Evolutionary conservation across 2,888 invertebrate species (phyloP).

Genomic region (Ophioninae sp.): DNA sequence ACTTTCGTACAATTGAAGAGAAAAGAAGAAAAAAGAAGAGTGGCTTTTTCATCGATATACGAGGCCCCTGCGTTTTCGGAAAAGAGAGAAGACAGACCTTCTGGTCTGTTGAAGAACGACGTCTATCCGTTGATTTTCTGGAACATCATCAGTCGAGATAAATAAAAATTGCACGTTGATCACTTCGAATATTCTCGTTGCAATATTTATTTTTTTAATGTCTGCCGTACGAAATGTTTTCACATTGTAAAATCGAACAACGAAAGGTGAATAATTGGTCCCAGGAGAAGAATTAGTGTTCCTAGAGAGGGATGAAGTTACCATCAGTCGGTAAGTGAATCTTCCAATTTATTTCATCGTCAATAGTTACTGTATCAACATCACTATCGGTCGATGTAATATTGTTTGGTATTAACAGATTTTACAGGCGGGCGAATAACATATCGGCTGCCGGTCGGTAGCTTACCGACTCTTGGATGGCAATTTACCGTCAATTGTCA

Average conservation of each 20-base stretch:
- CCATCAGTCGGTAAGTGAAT: neutral
- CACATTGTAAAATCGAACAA: neutral
- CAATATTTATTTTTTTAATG: neutral
- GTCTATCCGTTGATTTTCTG: neutral
- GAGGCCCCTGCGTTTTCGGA: neutral
- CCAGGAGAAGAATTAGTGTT: neutral
- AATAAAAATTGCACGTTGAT: neutral
- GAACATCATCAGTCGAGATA: neutral
- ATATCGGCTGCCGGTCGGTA: no score
- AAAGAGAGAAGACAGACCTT: neutral
- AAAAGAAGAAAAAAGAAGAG: neutral
- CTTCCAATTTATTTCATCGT: neutral
- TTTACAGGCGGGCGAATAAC: no score
- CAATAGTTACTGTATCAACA: neutral
- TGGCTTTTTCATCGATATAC: neutral
- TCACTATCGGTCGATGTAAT: neutral
- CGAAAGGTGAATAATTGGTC: neutral
- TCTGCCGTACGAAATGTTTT: neutral
- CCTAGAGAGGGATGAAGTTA: neutral
- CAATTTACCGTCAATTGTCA: no score
- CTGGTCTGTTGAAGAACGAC: neutral
- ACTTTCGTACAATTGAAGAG: neutral
- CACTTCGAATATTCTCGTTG: neutral
- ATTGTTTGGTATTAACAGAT: no score
- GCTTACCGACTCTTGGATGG: no score